A percentile compares a stretch with the other conserved stretches of the same genome.
These are phyloP conservation scores for Lemur catta DNA, from an alignment of 2,797 vertebrate genomes.

Conservation along the genomic window DNA sequence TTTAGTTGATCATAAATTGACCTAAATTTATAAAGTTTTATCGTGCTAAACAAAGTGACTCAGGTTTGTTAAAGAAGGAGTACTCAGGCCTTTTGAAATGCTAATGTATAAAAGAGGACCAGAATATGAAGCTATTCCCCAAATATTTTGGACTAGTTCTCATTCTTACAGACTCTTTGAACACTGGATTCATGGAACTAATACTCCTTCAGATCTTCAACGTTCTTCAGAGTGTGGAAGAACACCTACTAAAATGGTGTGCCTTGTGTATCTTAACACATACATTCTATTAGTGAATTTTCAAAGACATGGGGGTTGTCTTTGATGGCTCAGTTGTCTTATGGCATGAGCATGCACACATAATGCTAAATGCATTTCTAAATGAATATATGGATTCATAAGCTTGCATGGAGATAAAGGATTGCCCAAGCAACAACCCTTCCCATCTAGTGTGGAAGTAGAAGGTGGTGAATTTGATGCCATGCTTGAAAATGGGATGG, in stretches of 20 bases:
- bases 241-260: neutral
- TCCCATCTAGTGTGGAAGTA: neutral
- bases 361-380: neutral
- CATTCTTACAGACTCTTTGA: neutral
- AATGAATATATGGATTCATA: neutral
- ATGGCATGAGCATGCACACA: neutral
- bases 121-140: neutral
- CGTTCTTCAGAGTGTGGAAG: neutral
- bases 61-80: neutral
- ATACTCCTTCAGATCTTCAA: neutral
- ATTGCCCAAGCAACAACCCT: neutral
- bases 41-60: conserved; percentile 10
- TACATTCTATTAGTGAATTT: neutral
- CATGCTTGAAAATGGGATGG: neutral
- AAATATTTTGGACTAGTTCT: neutral
- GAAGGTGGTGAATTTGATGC: neutral
- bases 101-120: neutral
- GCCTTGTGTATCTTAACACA: neutral
- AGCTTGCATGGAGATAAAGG: neutral
- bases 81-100: neutral
- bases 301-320: neutral
- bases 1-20: neutral
- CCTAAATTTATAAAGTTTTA: neutral
- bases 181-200: neutral
- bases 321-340: neutral